phyloP scores from a whole-genome alignment of 35 echinoderm and acorn worm species.

The Ophiothrix spiculata region DNA sequence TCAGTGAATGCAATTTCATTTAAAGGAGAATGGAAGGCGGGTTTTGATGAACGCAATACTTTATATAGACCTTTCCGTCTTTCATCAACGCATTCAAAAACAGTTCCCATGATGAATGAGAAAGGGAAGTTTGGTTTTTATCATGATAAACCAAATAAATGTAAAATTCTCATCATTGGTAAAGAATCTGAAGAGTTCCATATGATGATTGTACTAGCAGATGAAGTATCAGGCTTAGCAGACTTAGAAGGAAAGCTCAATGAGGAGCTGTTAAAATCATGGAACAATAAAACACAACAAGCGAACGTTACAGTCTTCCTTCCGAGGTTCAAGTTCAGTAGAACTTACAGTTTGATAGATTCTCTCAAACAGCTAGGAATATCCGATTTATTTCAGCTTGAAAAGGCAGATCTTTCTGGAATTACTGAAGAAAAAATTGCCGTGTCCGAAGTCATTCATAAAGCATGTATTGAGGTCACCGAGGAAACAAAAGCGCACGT shows the following conservation, averaged over 20 bases:
- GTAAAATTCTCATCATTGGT: conserved; percentile 55
- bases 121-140: conserved; percentile 11
- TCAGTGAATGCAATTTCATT: conserved; percentile 87
- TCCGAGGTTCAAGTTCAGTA: conserved; percentile 64
- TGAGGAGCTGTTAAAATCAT: conserved; percentile 24
- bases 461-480: conserved; percentile 84
- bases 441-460: conserved; percentile 79
- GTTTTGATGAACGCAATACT: conserved; percentile 38
- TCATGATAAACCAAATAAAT: conserved; percentile 35
- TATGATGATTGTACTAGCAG: conserved; percentile 66
- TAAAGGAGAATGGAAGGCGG: conserved; percentile 53
- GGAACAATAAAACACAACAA: conserved; percentile 6
- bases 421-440: conserved; percentile 44
- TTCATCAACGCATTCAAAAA: neutral
- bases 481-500: too few relatives aligned
- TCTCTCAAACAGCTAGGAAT: conserved; percentile 61
- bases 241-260: conserved; percentile 34
- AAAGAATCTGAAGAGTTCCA: conserved; percentile 51
- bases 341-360: conserved; percentile 46
- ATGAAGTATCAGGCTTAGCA: conserved; percentile 40
- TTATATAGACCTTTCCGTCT: conserved; percentile 28
- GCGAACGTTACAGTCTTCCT: conserved; percentile 43
- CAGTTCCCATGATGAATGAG: conserved; percentile 61
- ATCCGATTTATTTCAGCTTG: conserved; percentile 48
- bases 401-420: conserved; percentile 59